These are phyloP conservation scores for Pelodiscus sinensis DNA, from an alignment of 2,113 vertebrate genomes.

Conservation along the genomic window DNA sequence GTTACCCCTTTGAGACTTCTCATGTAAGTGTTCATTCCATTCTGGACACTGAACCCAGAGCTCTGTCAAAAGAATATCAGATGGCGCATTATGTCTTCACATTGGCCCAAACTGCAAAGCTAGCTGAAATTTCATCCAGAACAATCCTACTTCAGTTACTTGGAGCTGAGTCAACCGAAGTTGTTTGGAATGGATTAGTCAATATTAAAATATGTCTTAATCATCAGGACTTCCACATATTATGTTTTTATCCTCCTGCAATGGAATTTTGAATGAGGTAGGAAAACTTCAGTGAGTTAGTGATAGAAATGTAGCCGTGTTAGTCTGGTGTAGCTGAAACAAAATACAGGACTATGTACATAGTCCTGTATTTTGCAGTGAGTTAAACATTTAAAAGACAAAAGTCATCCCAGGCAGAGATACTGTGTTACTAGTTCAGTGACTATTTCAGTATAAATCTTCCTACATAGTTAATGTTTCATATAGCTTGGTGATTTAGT, in stretches of 20 bases:
- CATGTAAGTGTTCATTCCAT: not conserved
- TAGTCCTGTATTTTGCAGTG: too few species aligned
- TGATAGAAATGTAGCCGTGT: too few species aligned
- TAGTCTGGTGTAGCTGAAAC: too few species aligned
- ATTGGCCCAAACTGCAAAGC: not conserved
- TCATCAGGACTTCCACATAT: not conserved
- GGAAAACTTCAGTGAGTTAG: not conserved
- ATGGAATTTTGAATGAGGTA: not conserved
- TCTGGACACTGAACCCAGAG: not conserved
- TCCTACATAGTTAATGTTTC: constrained; percentile 49
- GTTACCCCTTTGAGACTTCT: too few species aligned
- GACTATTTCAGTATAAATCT: not conserved
- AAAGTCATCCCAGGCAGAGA: not conserved
- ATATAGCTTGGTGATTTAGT: constrained; percentile 40
- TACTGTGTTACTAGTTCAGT: constrained; percentile 12
- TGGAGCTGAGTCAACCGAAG: not conserved
- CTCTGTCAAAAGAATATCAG: not conserved
- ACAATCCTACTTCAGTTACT: not conserved
- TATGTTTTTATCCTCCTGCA: not conserved
- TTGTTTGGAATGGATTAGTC: not conserved
- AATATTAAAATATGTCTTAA: not conserved
- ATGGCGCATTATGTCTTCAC: not conserved
- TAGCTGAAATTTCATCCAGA: not conserved
- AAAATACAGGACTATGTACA: too few species aligned
- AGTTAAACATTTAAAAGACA: not conserved